Conservation (phyloP, 2,888 invertebrate genomes). For the Rotaria magnacalcarata region DNA sequence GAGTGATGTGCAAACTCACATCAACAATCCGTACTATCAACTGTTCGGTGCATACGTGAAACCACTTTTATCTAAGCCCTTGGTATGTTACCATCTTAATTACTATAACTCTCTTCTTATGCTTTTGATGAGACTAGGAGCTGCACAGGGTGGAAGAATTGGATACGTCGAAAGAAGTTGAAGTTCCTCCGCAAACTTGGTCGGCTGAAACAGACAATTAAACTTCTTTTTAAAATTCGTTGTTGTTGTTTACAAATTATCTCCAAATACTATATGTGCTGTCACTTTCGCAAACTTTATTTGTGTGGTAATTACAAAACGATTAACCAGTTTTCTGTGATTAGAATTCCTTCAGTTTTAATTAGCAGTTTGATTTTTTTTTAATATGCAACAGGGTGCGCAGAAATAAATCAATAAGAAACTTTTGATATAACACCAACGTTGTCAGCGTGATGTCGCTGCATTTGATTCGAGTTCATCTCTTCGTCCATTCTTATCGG, state of each 20-base stretch:
- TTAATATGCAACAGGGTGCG: no score
- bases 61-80: neutral
- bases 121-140: neutral
- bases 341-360: no score
- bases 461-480: no score
- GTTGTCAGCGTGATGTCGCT: no score
- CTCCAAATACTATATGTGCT: neutral
- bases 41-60: neutral
- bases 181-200: neutral
- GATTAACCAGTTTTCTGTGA: no score
- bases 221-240: neutral
- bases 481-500: no score
- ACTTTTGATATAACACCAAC: no score
- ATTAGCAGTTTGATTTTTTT: no score
- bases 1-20: neutral
- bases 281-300: no score
- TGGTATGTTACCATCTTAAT: neutral
- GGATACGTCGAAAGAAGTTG: slow-evolving; percentile 10
- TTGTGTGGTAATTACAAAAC: no score
- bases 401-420: no score
- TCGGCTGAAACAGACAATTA: neutral
- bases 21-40: neutral
- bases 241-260: neutral
- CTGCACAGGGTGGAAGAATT: neutral
- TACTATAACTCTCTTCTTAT: neutral